phyloP scores from a whole-genome alignment of 2,888 invertebrate genomes.

The Girardia tigrina region DNA sequence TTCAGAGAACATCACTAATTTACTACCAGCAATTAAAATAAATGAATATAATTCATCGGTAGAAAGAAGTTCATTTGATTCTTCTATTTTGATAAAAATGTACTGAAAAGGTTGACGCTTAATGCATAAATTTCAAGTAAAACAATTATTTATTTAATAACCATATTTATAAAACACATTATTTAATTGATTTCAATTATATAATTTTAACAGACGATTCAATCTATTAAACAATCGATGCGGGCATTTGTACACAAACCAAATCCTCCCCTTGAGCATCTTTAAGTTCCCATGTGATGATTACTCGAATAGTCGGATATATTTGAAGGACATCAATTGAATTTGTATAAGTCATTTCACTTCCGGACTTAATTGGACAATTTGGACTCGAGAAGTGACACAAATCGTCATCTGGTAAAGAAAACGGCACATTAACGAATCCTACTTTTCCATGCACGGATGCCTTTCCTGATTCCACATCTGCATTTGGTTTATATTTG shows the following conservation, averaged over 20 bases:
- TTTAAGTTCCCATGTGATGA: not conserved
- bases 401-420: not conserved
- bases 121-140: too few relatives aligned
- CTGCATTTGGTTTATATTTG: not conserved
- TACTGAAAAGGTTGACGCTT: too few relatives aligned
- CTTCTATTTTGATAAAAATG: too few relatives aligned
- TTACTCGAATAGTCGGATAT: not conserved
- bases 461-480: not conserved
- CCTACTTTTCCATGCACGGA: constrained; percentile 10
- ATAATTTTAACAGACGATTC: too few relatives aligned
- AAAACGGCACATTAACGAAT: not conserved
- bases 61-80: too few relatives aligned
- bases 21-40: too few relatives aligned
- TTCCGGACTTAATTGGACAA: not conserved
- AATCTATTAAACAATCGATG: not conserved
- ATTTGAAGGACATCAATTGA: not conserved
- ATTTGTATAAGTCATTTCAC: not conserved
- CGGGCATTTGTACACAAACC: not conserved
- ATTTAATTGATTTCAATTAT: too few relatives aligned
- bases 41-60: too few relatives aligned
- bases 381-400: not conserved
- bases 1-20: too few relatives aligned
- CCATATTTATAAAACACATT: too few relatives aligned
- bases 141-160: too few relatives aligned
- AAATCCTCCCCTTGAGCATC: not conserved